phyloP scores from a whole-genome alignment of 2,113 vertebrate species.

The Macroglossus sobrinus region DNA sequence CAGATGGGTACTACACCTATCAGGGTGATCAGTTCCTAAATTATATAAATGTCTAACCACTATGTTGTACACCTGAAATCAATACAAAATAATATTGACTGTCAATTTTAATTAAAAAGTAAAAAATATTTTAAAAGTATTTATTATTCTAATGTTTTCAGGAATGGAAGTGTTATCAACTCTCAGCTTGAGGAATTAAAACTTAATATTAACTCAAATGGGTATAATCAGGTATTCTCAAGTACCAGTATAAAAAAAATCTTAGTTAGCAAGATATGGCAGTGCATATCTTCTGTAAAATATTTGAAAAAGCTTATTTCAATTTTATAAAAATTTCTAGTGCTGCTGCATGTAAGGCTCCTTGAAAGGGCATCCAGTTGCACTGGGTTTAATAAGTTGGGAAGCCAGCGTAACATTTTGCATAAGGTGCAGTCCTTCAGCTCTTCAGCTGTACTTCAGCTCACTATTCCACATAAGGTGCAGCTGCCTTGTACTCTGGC shows the following conservation, averaged over 20 bases:
- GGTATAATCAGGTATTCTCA: not conserved
- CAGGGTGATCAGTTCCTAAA: no score
- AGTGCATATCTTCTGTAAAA: not conserved
- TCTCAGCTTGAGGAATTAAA: constrained; percentile 24
- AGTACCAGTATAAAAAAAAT: not conserved
- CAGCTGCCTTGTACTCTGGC: not conserved
- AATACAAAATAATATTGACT: no score
- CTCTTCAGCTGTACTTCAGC: not conserved
- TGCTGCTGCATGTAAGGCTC: not conserved
- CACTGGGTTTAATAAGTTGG: not conserved
- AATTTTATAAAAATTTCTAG: constrained; percentile 20
- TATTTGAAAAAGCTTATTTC: constrained; percentile 8
- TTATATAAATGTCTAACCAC: no score
- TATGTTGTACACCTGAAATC: no score
- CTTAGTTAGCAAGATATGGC: not conserved
- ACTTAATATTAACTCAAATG: constrained; percentile 13
- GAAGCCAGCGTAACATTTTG: not conserved
- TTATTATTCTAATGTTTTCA: constrained; percentile 1
- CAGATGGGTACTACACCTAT: no score
- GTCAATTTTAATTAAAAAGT: no score
- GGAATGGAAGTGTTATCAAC: not conserved
- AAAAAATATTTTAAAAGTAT: not conserved
- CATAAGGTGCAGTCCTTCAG: no score
- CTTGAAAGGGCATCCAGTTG: not conserved
- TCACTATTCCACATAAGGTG: not conserved